Evolutionary conservation across 2,113 vertebrate species (phyloP), one percentile per base, ranked within the genome.

Genomic region (Passerina amoena): DNA sequence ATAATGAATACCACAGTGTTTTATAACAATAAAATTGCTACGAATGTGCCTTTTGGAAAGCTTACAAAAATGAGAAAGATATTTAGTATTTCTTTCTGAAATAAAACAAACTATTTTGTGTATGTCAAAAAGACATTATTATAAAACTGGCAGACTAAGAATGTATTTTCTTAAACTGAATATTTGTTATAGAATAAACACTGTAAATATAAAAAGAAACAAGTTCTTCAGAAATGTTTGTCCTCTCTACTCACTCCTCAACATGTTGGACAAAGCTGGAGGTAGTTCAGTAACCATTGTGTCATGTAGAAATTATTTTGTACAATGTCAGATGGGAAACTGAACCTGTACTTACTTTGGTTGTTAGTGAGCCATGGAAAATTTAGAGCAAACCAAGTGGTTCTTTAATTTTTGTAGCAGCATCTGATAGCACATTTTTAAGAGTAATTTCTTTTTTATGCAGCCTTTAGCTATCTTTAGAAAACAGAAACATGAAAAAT

Each of bases 1-100:
- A 92, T 66, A 89, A 88, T 45, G 76, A 93, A 84, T 37, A 73
- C n/a, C 75, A 88, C 50, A 51, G 10, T 88, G 87, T 92, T 96
- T 81, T 82, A 48, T 66, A 95, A 88, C 44, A 92, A 87, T 42
- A 77, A 86, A 86, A 83, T 85, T 37, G 38, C 42, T 80, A 86
- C 73, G 35, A 77, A 73, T 81, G 27, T 56, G 90, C 37, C 66
- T 89, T 93, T 81, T 70, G 60, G 56, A 92, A 96, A 92, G 64
- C 51, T 86, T 90, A 88, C 63, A 93, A 83, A 94, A 83, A 59
- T 44, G 70, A 83, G 31, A 5, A 63, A 92, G 20, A 31, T 24
- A 80, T 71, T 81, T 63, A 70, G 28, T 56, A 93, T 59, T 73
- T n/a, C 7, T 90, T 85, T 61, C 50, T 70, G 66, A 91, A 96